Conservation (phyloP, 2,113 vertebrate species). For the Dicentrarchus labrax region DNA sequence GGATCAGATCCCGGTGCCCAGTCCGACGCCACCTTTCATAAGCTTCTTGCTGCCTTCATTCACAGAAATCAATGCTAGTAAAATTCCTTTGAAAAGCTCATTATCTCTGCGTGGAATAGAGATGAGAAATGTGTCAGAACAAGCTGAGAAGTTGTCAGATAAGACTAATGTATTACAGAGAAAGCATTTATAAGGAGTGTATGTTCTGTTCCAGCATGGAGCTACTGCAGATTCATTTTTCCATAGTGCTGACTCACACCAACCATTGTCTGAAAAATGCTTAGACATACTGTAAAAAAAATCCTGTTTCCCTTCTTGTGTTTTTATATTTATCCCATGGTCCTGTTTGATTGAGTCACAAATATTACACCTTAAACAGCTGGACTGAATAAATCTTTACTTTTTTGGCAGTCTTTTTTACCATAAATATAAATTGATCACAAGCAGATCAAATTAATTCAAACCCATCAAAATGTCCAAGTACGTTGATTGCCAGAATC, state of each 20-base stretch:
- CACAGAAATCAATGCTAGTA: not conserved
- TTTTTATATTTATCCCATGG: not conserved
- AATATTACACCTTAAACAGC: not conserved
- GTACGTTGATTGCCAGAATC: not conserved
- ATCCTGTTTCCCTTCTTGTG: not conserved
- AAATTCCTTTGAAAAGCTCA: not conserved
- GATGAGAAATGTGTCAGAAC: constrained; percentile 12
- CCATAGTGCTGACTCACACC: constrained; percentile 43
- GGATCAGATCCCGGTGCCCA: not conserved
- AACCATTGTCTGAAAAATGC: constrained; percentile 21
- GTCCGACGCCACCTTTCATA: not conserved
- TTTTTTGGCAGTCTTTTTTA: not conserved
- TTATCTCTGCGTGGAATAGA: not conserved
- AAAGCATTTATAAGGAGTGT: not conserved
- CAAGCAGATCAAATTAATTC: not conserved
- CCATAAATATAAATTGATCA: not conserved
- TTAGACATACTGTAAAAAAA: not conserved
- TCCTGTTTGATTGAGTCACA: not conserved
- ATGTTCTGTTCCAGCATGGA: not conserved
- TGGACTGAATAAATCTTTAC: not conserved
- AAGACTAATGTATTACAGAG: not conserved
- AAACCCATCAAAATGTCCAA: not conserved
- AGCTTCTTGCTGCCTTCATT: constrained; percentile 7
- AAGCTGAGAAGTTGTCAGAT: not conserved
- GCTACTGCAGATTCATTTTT: constrained; percentile 16